Conservation (phyloP, 2,797 vertebrate species). For the Esox lucius region DNA sequence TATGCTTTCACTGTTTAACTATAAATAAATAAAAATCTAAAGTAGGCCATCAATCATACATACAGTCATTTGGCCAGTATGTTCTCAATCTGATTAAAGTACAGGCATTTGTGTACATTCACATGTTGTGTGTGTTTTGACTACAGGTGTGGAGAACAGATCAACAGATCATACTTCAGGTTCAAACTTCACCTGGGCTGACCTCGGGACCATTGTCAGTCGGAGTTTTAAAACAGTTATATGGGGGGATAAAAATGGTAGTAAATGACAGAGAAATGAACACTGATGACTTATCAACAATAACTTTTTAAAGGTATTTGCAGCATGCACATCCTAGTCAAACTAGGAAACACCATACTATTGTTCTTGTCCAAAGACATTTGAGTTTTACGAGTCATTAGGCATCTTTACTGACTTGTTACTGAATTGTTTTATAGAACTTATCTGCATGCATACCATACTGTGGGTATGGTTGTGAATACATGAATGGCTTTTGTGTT, state of each 20-base stretch:
- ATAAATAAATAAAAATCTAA: no score
- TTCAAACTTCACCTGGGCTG: neutral
- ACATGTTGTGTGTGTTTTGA: neutral
- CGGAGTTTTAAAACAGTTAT: slow-evolving; percentile 1
- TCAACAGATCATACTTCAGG: neutral
- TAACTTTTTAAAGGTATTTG: no score
- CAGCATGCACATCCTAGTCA: no score
- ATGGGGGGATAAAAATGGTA: neutral
- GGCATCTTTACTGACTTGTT: neutral
- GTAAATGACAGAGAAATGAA: neutral
- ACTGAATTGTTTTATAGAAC: no score
- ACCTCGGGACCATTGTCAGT: neutral
- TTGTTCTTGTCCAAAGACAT: no score
- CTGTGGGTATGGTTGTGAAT: no score
- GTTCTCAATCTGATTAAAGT: no score
- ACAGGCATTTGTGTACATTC: neutral
- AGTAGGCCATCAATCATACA: no score
- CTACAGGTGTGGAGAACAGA: neutral
- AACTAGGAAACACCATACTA: no score
- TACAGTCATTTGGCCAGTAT: no score
- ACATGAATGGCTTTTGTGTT: neutral
- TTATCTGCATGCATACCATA: neutral
- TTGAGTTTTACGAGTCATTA: no score
- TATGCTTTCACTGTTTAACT: no score
- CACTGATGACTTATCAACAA: neutral